phyloP scores from a whole-genome alignment of 2,113 vertebrate genomes.

The Amphiprion ocellaris region DNA sequence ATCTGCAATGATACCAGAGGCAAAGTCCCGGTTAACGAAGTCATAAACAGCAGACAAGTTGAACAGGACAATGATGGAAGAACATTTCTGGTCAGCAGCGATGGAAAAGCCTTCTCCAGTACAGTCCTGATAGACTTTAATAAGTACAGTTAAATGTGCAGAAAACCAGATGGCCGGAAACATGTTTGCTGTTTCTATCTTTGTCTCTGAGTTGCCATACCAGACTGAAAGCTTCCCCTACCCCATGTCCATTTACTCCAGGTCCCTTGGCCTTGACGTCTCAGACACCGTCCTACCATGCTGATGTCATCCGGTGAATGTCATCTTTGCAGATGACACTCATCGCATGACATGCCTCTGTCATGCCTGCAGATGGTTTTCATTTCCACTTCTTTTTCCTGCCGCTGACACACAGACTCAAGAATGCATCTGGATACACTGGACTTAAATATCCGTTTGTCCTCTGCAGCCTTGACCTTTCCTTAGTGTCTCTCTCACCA shows the following conservation, averaged over 20 bases:
- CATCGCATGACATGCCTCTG: neutral
- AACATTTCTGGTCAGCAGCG: no score
- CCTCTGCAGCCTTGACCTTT: neutral
- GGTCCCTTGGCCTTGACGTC: neutral
- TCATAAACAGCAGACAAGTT: no score
- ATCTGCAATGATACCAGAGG: no score
- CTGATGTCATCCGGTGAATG: neutral
- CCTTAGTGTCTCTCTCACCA: neutral
- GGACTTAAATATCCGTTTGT: slow-evolving; percentile 2
- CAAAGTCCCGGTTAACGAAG: no score
- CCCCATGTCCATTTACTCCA: neutral
- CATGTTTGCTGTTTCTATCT: no score
- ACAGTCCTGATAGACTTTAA: no score
- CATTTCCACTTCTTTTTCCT: neutral
- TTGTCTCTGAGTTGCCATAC: no score
- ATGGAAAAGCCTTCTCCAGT: no score
- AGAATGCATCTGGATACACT: neutral
- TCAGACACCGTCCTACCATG: neutral
- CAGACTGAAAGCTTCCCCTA: neutral
- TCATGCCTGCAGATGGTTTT: slow-evolving; percentile 9
- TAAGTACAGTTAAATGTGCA: no score
- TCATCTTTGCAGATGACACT: neutral
- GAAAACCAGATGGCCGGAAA: no score
- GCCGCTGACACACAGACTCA: neutral
- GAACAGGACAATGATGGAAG: no score